A percentile compares a stretch with the other conserved stretches of the same genome.
Conservation (phyloP, 2,797 vertebrate species). For the Sebastes vulpes region DNA sequence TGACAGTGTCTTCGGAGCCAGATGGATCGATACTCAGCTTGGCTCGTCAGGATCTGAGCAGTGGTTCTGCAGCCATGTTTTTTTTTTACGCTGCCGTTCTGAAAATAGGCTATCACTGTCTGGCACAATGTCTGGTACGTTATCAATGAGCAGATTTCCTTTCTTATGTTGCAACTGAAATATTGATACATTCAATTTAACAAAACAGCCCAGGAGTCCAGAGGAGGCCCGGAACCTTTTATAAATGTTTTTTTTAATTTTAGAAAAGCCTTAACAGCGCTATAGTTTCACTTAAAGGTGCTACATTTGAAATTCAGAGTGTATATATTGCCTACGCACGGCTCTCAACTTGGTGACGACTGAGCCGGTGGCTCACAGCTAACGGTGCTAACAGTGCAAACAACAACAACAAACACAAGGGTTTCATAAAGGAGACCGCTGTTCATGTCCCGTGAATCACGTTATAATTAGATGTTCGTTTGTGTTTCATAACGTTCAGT, state of each 20-base stretch:
- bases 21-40: conserved; percentile 85
- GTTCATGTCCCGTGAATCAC: too few relatives aligned
- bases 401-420: too few relatives aligned
- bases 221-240: conserved; percentile 19
- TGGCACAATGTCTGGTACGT: conserved; percentile 64
- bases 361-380: background rate
- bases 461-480: too few relatives aligned
- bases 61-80: conserved; percentile 71
- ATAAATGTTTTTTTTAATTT: background rate
- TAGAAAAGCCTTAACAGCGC: background rate
- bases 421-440: too few relatives aligned
- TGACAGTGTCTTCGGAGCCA: conserved; percentile 87
- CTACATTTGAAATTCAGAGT: background rate
- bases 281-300: background rate
- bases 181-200: conserved; percentile 70
- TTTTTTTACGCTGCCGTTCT: conserved; percentile 38
- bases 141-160: conserved; percentile 79
- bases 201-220: conserved; percentile 67
- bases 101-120: conserved; percentile 65
- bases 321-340: background rate
- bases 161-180: conserved; percentile 73
- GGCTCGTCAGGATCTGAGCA: conserved; percentile 75
- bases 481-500: too few relatives aligned
- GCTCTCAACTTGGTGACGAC: background rate
- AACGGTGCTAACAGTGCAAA: background rate